Evolutionary conservation across 2,113 vertebrate genomes (phyloP).

Genomic region (Siphamia tubifer): DNA sequence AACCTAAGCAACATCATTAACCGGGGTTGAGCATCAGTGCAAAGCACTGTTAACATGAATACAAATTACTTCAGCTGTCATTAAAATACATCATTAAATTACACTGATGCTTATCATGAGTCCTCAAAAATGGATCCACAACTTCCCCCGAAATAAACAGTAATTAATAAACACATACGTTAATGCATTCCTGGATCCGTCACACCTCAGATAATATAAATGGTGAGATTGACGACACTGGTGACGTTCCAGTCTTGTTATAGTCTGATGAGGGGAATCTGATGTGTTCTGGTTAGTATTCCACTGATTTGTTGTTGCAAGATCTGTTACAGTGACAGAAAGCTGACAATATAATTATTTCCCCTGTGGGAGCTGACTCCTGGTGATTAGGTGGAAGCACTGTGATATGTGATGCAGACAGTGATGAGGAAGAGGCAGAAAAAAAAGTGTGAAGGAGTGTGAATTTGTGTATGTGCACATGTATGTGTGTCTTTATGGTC

Average conservation of each 20-base stretch:
- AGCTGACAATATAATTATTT: slow-evolving; percentile 64
- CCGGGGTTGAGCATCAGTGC: slow-evolving; percentile 7
- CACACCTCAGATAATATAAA: slow-evolving; percentile 11
- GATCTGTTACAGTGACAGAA: slow-evolving; percentile 53
- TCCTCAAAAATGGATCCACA: slow-evolving; percentile 1
- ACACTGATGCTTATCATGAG: slow-evolving; percentile 24
- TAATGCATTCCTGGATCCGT: neutral
- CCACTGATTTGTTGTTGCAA: slow-evolving; percentile 34
- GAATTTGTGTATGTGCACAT: neutral
- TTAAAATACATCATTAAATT: slow-evolving; percentile 52
- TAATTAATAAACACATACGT: neutral
- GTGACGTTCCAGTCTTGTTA: slow-evolving; percentile 24
- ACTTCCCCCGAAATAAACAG: slow-evolving; percentile 7
- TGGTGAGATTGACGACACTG: slow-evolving; percentile 1
- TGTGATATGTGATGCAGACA: slow-evolving; percentile 46
- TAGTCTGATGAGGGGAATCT: slow-evolving; percentile 1
- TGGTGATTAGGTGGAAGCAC: slow-evolving; percentile 53
- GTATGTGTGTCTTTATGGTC: slow-evolving; percentile 16
- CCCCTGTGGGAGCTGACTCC: slow-evolving; percentile 49
- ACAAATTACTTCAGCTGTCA: slow-evolving; percentile 40
- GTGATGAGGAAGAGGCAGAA: slow-evolving; percentile 10
- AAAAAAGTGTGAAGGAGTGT: neutral
- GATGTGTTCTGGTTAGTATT: slow-evolving; percentile 50
- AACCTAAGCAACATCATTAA: slow-evolving; percentile 51
- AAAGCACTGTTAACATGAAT: slow-evolving; percentile 31